phyloP scores from a whole-genome alignment of 1,140 invertebrate genomes.

The Drosophila pruinosa region DNA sequence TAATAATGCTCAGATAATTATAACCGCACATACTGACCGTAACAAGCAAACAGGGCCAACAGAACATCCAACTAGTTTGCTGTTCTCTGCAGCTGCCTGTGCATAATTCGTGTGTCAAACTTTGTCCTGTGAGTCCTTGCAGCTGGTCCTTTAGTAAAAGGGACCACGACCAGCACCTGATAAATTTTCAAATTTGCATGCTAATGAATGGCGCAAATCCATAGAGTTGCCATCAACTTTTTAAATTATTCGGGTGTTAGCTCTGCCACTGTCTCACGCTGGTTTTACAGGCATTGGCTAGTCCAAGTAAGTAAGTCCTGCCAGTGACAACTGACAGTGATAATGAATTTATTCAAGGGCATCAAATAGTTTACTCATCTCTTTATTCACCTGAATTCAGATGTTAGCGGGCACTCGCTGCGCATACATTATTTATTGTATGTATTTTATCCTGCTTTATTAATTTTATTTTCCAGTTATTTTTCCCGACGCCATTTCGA shows the following conservation, averaged over 20 bases:
- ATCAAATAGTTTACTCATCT: neutral
- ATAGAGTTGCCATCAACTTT: slow-evolving; percentile 7
- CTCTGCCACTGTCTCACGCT: neutral
- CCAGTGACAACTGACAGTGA: slow-evolving; percentile 2
- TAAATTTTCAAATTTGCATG: slow-evolving; percentile 40
- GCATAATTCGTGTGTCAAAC: slow-evolving; percentile 27
- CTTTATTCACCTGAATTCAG: neutral
- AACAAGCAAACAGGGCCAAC: neutral
- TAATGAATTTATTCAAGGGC: slow-evolving; percentile 20
- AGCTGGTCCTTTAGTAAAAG: neutral
- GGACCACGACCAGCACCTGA: slow-evolving; percentile 5
- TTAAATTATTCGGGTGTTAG: slow-evolving; percentile 22
- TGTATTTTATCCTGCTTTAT: too few relatives aligned
- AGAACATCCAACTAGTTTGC: neutral
- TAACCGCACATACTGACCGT: neutral
- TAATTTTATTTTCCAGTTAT: neutral
- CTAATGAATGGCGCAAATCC: slow-evolving; percentile 19
- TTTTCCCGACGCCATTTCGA: neutral
- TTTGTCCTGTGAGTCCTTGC: slow-evolving; percentile 1
- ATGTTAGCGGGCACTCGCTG: slow-evolving; percentile 48
- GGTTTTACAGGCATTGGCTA: neutral
- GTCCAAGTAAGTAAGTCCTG: neutral
- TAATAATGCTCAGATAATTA: slow-evolving; percentile 15
- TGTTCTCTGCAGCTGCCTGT: neutral
- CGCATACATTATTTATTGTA: slow-evolving; percentile 69